Evolutionary conservation across 1,140 invertebrate genomes (phyloP).

Genomic region (Melitaea cinxia): DNA sequence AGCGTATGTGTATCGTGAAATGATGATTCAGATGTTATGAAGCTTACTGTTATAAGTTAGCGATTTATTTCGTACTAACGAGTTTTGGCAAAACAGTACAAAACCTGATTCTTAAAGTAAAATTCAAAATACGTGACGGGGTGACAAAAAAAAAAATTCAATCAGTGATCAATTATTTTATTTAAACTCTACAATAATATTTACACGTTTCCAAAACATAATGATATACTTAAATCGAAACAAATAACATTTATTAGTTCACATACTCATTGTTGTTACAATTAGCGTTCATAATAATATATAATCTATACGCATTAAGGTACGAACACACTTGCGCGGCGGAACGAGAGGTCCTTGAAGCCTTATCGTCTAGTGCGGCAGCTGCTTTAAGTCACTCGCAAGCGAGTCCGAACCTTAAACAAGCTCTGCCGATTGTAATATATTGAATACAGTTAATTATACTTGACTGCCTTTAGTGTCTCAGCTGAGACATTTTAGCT

Average conservation of each 20-base stretch:
- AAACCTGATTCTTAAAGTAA: not conserved
- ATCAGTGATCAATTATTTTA: conserved; percentile 18
- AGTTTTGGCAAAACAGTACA: no score
- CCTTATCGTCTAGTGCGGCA: not conserved
- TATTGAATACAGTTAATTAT: not conserved
- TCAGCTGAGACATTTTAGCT: no score
- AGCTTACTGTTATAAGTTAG: no score
- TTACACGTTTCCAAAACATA: conserved; percentile 13
- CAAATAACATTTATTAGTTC: conserved; percentile 9
- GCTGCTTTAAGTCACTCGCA: not conserved
- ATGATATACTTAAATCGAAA: conserved; percentile 5
- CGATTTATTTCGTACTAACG: no score
- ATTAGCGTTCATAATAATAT: not conserved
- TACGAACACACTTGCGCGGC: not conserved
- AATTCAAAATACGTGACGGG: not conserved
- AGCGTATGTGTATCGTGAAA: no score
- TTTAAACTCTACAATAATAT: conserved; percentile 14
- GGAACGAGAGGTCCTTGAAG: not conserved
- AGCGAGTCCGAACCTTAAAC: not conserved
- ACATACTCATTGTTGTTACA: conserved; percentile 3
- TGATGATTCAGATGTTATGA: no score
- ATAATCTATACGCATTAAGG: not conserved
- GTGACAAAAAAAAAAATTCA: not conserved
- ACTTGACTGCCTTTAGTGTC: no score
- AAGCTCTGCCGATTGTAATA: not conserved